A percentile compares a stretch with the other conserved stretches of the same genome.
Conservation (phyloP, 2,888 invertebrate genomes). For the Drosophila meridiana region DNA sequence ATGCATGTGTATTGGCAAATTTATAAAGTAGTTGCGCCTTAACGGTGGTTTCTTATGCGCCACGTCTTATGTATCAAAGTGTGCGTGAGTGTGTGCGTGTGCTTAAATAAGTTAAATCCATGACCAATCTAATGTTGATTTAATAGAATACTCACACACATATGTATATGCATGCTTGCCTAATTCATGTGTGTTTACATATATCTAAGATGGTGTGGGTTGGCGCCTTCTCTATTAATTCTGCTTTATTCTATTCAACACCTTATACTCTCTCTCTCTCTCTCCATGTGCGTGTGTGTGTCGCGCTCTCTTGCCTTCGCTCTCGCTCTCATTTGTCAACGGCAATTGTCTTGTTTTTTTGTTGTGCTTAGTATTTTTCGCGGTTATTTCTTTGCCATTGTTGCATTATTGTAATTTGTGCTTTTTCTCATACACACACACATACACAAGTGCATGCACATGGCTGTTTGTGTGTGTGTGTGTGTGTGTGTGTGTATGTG, state of each 20-base stretch:
- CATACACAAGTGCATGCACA: background rate
- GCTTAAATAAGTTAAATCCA: conserved; percentile 34
- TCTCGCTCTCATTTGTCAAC: conserved; percentile 42
- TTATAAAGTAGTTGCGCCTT: conserved; percentile 38
- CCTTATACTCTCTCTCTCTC: background rate
- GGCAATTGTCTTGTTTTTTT: conserved; percentile 20
- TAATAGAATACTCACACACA: background rate
- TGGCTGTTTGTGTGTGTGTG: background rate
- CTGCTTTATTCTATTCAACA: conserved; percentile 16
- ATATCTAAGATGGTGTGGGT: conserved; percentile 29
- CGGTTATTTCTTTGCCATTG: conserved; percentile 55
- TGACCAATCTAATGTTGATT: conserved; percentile 48
- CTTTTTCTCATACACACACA: conserved; percentile 11
- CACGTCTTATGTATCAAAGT: conserved; percentile 36
- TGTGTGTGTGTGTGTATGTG: background rate
- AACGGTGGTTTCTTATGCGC: conserved; percentile 32
- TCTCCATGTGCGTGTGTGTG: background rate
- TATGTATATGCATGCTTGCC: background rate
- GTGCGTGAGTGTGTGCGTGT: background rate
- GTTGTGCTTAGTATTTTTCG: conserved; percentile 47
- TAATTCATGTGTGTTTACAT: conserved; percentile 19
- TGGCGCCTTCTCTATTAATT: conserved; percentile 48
- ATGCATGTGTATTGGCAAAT: conserved; percentile 8
- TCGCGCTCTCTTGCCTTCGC: conserved; percentile 5
- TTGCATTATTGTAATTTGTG: conserved; percentile 49